Base-by-base conservation (phyloP, 2,888 invertebrate genomes). In the Prosapia bicincta region DNA sequence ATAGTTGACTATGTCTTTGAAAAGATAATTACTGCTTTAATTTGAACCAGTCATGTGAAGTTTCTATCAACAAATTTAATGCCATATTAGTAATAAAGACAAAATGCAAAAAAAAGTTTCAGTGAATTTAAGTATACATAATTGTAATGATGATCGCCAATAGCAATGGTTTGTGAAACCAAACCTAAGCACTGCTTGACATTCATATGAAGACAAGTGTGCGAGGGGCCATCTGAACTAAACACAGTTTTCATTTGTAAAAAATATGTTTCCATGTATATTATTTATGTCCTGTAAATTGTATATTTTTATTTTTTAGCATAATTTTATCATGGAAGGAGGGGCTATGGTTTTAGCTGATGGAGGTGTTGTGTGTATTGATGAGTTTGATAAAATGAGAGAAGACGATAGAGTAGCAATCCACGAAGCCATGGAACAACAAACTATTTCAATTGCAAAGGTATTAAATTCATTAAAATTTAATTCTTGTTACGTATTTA, bases 351-450 rank as follows among this genome's bases (percentile, higher is more conserved):
- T 99, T 26, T 86, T 99, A 43, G 99, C 99, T 0, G 99, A 99
- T 86, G 99, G 99, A 3, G 99, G 99, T 28, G 98, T 99, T 0
- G 99, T 99, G 0, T 99, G 99, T 85, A 99, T 99, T 83, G 99
- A 99, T 85, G 99, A 99, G 86, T 99, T 99, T 85, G 99, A 99
- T 86, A 99, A 99, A 88, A 99, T 99, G 99, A 89, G 96, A 74
- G 99, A 99, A 85, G 99, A 99, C 84, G 99, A 99, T 85, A 89
- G 99, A 80, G 99, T 99, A 9, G 99, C 99, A 66, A 99, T 99
- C 83, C 99, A 99, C 85, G 99, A 99, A 87, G 99, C 99, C 26
- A 99, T 99, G 99, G 99, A 99, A 84, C 99, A 99, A 83, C 99
- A 99, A 86, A 99, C 99, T 2, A 99, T 99, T 83, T 99, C 98